Evolutionary conservation across 1,140 invertebrate species (phyloP), one percentile per base, ranked within the genome.

Genomic region (Heliconius eleuchia): DNA sequence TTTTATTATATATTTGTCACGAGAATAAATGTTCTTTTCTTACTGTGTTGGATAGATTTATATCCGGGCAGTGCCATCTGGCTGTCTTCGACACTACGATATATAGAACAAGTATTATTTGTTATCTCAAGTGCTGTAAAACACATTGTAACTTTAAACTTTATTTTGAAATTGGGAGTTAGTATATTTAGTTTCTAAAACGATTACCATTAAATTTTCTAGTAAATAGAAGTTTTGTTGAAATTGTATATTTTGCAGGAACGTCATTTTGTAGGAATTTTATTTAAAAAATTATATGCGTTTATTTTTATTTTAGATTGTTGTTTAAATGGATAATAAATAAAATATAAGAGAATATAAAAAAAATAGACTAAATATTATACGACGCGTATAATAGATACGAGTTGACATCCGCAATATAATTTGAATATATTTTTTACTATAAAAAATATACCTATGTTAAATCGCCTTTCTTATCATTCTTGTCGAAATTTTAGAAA

Each of bases 11-110:
- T 30, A 66, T 66, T 11, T 66, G 60, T 30, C 27, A 66, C 60
- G 60, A 66, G 13, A 66, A 66, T 30, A 66, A 66, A 66, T 30
- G 60, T 66, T 66, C 27, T 7, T 60, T 66, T 27, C 60, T 66
- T 66, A 13, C 27, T 66, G 23, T 30, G 23, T 66, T 4, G 60
- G 60, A 66, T 66, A 66, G 60, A 66, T 66, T 66, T 66, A 66
- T 66, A 66, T 66, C 60, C 60, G 60, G 60, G 8, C 60, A 66
- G 60, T 66, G 60, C 60, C 60, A 66, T 66, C 60, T 66, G 60
- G 60, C 60, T 66, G 60, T 66, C 60, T 66, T 66, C 60, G 60
- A 66, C 60, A 66, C 60, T 27, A 30, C 60, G 27, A 66, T 66
- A 30, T 66, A 66, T 27, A 66, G 23, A 66, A 66, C 60, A 66